Percentiles rank a stretch among this genome's conserved stretches.
phyloP scores from a whole-genome alignment of 2,888 invertebrate genomes.

The Notodonta dromedarius region DNA sequence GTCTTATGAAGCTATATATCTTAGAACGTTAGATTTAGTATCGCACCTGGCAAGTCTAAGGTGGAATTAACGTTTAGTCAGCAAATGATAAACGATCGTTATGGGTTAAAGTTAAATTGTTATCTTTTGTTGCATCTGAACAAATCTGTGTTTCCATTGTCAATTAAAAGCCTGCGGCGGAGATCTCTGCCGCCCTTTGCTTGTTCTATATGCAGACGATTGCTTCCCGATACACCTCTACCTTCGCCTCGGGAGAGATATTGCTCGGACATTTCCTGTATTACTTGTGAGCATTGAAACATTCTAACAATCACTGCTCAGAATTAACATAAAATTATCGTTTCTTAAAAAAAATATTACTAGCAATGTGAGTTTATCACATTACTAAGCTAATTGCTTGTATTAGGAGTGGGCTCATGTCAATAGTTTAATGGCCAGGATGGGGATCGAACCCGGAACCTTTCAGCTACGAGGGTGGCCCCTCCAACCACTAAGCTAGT shows the following conservation, averaged over 20 bases:
- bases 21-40: constrained; percentile 44
- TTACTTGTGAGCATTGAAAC: constrained; percentile 68
- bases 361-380: too few species aligned
- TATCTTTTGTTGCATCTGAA: constrained; percentile 62
- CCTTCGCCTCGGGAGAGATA: constrained; percentile 73
- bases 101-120: constrained; percentile 65
- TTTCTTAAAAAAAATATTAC: constrained; percentile 23
- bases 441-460: too few species aligned
- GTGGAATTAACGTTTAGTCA: constrained; percentile 9
- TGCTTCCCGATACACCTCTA: constrained; percentile 70
- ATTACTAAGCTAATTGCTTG: too few species aligned
- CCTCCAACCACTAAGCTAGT: too few species aligned
- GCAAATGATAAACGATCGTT: not conserved
- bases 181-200: constrained; percentile 76
- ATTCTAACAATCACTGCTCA: constrained; percentile 48
- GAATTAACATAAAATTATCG: constrained; percentile 76
- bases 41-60: constrained; percentile 31
- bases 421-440: too few species aligned
- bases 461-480: too few species aligned
- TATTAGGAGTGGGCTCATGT: too few species aligned
- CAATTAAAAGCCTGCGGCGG: constrained; percentile 76
- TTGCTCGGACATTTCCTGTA: constrained; percentile 78
- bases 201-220: constrained; percentile 73
- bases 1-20: constrained; percentile 46
- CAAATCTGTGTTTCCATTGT: constrained; percentile 70